Evolutionary conservation across 1,140 invertebrate genomes (phyloP), one percentile per base, ranked within the genome.

Genomic region (Brachionus paranguensis): DNA sequence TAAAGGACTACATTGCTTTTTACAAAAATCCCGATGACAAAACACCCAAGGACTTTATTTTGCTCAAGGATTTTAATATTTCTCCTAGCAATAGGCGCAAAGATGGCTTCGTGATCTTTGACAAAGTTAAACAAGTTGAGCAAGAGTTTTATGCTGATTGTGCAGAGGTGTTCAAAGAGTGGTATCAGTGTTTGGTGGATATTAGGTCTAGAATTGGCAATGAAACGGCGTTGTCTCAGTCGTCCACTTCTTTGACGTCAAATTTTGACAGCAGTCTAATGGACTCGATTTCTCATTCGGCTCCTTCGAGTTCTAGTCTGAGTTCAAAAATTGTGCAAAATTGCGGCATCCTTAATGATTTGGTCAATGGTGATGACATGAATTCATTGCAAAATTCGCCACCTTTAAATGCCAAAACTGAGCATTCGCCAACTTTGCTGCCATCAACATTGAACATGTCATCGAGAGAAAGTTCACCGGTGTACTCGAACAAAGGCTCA

Each of bases 31-130:
- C 37, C 10, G 78, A 81, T 47, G 78, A 81, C 24, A 81, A 81
- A 68, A 20, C 64, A 14, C 78, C 78, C 10, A 81, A 81, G 64
- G 78, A 81, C 24, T 81, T 11, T 60, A 27, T 81, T 17, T 17
- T 81, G 27, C 43, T 81, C n/a, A 81, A 81, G 29, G 78, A 81
- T 68, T 81, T 81, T 81, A 81, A 29, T 24, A 20, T 81, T 14
- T 33, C 17, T 24, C 65, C 14, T 20, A 81, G 78, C 24, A 41
- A 37, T 45, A 68, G 14, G 24, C 20, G 24, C 2, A 81, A 65
- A 47, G 37, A 68, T 68, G 78, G 78, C 1, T 81, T 81, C 27
- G 12, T 81, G 14, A 20, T 81, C 12, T 81, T 14, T 81, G 78
- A 81, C 20, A 81, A 81, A 27, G 60, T 64, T 2, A 81, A 81